Evolutionary conservation across 2,888 invertebrate species (phyloP).

Genomic region (Bimastos eiseni): DNA sequence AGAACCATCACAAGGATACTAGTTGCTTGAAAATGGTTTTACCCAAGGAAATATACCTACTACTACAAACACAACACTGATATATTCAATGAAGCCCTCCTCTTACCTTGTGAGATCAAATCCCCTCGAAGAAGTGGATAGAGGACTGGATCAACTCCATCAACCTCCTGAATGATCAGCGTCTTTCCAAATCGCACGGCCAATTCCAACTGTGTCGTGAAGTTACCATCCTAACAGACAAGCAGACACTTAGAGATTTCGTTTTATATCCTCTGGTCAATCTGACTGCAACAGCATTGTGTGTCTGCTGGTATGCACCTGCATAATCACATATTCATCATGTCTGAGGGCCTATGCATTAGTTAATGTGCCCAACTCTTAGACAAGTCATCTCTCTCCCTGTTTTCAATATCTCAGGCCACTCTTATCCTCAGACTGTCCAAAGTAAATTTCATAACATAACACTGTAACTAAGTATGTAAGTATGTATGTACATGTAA

Average conservation of each 20-base stretch:
- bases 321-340: neutral
- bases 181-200: slow-evolving; percentile 80
- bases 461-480: too few species aligned
- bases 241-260: neutral
- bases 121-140: slow-evolving; percentile 71
- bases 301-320: neutral
- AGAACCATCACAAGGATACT: too few species aligned
- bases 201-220: slow-evolving; percentile 63
- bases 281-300: neutral
- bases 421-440: neutral
- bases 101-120: slow-evolving; percentile 64
- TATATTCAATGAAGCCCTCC: neutral
- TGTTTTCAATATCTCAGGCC: neutral
- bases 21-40: neutral
- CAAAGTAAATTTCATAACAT: neutral
- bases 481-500: too few species aligned
- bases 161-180: slow-evolving; percentile 80
- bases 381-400: neutral
- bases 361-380: neutral
- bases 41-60: neutral
- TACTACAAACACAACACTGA: neutral
- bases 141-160: slow-evolving; percentile 69
- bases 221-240: slow-evolving; percentile 59
- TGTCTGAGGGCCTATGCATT: neutral
- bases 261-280: neutral